Percentiles rank a stretch among this genome's conserved stretches.
These are phyloP conservation scores for Macrobrachium nipponense DNA, from an alignment of 1,140 invertebrate genomes.

Conservation along the genomic window DNA sequence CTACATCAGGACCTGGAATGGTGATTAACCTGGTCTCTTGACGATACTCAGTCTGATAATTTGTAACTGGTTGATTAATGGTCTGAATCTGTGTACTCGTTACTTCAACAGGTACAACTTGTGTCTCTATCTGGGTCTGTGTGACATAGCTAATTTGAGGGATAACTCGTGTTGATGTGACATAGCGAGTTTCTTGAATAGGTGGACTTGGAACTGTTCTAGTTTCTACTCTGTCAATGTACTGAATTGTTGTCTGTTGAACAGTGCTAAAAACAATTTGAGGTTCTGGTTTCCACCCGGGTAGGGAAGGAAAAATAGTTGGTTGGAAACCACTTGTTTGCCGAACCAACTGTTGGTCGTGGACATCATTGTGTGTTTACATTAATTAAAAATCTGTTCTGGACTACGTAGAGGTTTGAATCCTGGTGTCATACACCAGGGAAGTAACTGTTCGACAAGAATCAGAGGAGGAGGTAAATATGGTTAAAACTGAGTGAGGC, in stretches of 20 bases:
- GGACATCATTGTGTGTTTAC: slow-evolving; percentile 37
- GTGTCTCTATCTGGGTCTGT: slow-evolving; percentile 41
- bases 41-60: slow-evolving; percentile 30
- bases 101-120: slow-evolving; percentile 44
- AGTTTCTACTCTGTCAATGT: slow-evolving; percentile 30
- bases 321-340: slow-evolving; percentile 42
- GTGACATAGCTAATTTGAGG: slow-evolving; percentile 48
- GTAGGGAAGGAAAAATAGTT: slow-evolving; percentile 38
- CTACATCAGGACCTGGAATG: slow-evolving; percentile 17
- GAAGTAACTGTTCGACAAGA: slow-evolving; percentile 16
- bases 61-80: slow-evolving; percentile 7
- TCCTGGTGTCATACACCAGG: slow-evolving; percentile 20
- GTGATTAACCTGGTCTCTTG: slow-evolving; percentile 28
- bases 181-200: slow-evolving; percentile 18
- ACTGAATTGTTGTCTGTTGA: slow-evolving; percentile 20
- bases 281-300: slow-evolving; percentile 14
- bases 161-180: slow-evolving; percentile 46
- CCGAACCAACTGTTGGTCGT: slow-evolving; percentile 15
- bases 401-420: slow-evolving; percentile 30
- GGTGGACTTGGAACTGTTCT: slow-evolving; percentile 40
- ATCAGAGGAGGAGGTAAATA: slow-evolving; percentile 6
- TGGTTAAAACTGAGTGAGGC: slow-evolving; percentile 10
- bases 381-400: slow-evolving; percentile 21
- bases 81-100: slow-evolving; percentile 38
- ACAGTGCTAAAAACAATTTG: slow-evolving; percentile 32